phyloP scores from a whole-genome alignment of 2,113 vertebrate species.

The Ptilorrhoa leucosticta region DNA sequence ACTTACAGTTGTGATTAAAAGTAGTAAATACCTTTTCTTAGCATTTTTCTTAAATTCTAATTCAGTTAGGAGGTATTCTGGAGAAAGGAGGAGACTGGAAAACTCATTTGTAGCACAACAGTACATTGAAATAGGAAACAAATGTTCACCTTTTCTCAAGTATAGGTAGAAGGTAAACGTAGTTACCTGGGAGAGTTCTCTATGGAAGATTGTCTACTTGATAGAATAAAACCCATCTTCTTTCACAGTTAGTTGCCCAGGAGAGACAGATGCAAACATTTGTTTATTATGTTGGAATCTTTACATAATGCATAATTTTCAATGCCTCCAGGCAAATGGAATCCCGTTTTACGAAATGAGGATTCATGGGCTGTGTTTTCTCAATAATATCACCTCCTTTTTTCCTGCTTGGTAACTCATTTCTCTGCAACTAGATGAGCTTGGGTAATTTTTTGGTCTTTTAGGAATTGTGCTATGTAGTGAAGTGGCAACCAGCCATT shows the following conservation, averaged over 20 bases:
- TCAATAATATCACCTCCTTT: neutral
- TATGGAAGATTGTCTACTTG: neutral
- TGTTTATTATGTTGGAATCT: neutral
- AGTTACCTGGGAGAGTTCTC: neutral
- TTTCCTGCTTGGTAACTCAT: neutral
- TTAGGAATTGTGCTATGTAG: neutral
- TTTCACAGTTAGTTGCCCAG: neutral
- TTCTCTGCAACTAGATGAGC: neutral
- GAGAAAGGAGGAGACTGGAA: neutral
- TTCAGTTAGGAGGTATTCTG: neutral
- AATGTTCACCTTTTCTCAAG: neutral
- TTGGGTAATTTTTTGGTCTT: neutral
- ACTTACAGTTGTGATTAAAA: neutral
- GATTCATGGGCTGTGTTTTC: neutral
- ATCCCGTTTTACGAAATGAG: neutral
- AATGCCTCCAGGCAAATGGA: neutral
- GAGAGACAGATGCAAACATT: neutral
- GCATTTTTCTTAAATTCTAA: neutral
- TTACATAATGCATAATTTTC: neutral
- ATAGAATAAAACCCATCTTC: neutral
- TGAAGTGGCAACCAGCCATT: neutral
- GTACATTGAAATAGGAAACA: neutral
- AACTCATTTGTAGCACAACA: neutral
- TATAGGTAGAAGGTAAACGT: neutral
- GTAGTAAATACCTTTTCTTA: neutral